Evolutionary conservation across 2,797 vertebrate genomes (phyloP).

Genomic region (Mormyrus proboscirostris): DNA sequence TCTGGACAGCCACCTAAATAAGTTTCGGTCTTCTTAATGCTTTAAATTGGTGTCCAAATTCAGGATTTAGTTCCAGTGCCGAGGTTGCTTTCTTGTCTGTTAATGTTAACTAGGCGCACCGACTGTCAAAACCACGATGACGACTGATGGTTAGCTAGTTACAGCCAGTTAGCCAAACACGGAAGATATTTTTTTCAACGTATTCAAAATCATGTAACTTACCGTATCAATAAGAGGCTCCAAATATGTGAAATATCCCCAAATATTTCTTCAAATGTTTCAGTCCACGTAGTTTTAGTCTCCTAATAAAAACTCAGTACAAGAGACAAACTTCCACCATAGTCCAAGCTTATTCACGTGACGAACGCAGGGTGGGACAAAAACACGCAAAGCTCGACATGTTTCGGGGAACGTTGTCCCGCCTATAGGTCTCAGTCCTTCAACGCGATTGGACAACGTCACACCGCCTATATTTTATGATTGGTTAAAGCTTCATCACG

Average conservation of each 20-base stretch:
- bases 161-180: not conserved
- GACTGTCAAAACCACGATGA: not conserved
- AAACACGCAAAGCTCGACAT: not conserved
- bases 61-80: not conserved
- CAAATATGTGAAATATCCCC: not conserved
- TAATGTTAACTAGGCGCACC: not conserved
- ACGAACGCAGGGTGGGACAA: constrained; percentile 57
- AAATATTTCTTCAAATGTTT: not conserved
- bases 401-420: not conserved
- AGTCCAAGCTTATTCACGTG: constrained; percentile 57
- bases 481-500: constrained; percentile 1
- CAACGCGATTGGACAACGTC: not conserved
- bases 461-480: not conserved
- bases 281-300: constrained; percentile 36
- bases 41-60: not conserved
- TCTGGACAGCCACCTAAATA: not conserved
- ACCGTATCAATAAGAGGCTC: not conserved
- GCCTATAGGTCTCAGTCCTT: not conserved
- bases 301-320: constrained; percentile 44
- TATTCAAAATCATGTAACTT: not conserved
- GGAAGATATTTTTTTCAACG: not conserved
- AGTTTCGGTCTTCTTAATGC: not conserved
- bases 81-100: not conserved
- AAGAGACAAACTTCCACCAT: constrained; percentile 65
- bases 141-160: not conserved